Evolutionary conservation across 2,797 vertebrate genomes (phyloP).

Genomic region (Artibeus jamaicensis): DNA sequence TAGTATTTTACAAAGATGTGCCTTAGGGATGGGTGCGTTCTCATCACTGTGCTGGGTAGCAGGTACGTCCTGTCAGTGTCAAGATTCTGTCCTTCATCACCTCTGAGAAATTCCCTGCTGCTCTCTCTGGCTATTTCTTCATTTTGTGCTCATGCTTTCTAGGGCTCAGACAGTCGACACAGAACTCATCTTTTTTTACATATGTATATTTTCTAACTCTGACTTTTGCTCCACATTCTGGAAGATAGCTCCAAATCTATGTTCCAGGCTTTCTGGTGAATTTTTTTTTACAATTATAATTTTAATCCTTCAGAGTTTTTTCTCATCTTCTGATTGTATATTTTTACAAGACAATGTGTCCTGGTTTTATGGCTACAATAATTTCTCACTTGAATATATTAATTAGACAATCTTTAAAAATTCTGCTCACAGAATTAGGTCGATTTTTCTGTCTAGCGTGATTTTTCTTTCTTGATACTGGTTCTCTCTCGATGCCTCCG

Average conservation of each 20-base stretch:
- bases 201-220: background rate
- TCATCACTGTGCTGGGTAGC: background rate
- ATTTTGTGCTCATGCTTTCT: background rate
- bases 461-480: background rate
- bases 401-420: background rate
- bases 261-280: background rate
- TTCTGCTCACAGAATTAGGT: background rate
- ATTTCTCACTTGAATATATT: constrained; percentile 15
- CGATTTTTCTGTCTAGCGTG: background rate
- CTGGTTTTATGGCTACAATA: background rate
- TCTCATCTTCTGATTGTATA: background rate
- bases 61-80: background rate
- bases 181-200: background rate
- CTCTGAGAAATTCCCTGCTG: background rate
- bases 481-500: background rate
- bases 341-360: background rate
- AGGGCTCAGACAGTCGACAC: background rate
- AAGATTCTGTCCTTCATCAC: background rate
- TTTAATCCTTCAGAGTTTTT: constrained; percentile 6
- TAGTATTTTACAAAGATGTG: background rate
- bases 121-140: background rate
- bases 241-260: background rate
- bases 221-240: background rate
- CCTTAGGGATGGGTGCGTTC: background rate
- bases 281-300: background rate